Percentiles rank a stretch among this genome's conserved stretches.
Conservation (phyloP, 1,140 invertebrate species). For the Formica selysi region DNA sequence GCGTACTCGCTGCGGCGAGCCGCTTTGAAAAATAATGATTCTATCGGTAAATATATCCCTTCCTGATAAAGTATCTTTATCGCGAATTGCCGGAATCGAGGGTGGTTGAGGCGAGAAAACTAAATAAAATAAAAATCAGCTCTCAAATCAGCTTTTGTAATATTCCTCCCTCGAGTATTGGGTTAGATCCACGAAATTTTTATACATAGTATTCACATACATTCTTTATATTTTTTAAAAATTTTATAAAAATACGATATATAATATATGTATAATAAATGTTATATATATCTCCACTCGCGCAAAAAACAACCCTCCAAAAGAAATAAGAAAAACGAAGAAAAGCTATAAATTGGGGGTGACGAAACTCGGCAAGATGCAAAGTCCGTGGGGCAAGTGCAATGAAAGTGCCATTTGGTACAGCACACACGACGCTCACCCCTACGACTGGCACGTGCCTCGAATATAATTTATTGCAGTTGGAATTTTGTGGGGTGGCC, state of each 20-base stretch:
- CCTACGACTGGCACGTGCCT: conserved; percentile 77
- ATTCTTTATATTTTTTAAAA: neutral
- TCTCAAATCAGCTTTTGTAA: neutral
- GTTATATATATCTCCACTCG: neutral
- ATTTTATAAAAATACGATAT: conserved; percentile 10
- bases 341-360: conserved; percentile 78
- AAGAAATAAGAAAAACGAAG: conserved; percentile 68
- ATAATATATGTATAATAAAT: conserved; percentile 20
- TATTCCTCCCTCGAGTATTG: neutral
- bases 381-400: conserved; percentile 81
- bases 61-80: conserved; percentile 31
- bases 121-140: conserved; percentile 15
- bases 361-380: conserved; percentile 76
- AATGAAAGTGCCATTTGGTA: conserved; percentile 84
- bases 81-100: neutral
- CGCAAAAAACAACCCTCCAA: neutral
- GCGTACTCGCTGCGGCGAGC: neutral
- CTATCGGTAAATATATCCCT: neutral
- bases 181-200: neutral
- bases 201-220: neutral
- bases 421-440: conserved; percentile 73
- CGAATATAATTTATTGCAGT: conserved; percentile 83
- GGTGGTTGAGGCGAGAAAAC: neutral
- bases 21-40: conserved; percentile 39
- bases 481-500: conserved; percentile 77